Percentiles rank a stretch among this genome's conserved stretches.
Conservation (phyloP, 64 coral and sea anemone genomes). For the Orbicella faveolata region DNA sequence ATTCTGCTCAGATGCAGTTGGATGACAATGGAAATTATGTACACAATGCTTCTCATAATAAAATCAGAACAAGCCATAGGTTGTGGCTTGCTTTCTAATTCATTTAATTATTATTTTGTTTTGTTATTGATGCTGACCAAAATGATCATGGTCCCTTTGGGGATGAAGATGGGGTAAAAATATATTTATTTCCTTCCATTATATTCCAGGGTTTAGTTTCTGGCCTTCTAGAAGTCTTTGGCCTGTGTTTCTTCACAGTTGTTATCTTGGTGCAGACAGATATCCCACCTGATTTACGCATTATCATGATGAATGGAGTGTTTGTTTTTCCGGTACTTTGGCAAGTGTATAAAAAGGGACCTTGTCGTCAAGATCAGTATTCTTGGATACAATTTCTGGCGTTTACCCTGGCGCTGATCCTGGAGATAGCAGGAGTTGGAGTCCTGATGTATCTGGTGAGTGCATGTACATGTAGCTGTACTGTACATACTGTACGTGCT, state of each 20-base stretch:
- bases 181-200: neutral
- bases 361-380: neutral
- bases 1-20: too few species aligned
- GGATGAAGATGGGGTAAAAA: too few species aligned
- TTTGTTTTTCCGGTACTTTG: constrained; percentile 51
- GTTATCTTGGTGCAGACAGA: constrained; percentile 1
- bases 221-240: constrained; percentile 57
- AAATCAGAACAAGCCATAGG: too few species aligned
- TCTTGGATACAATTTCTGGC: neutral
- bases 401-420: neutral
- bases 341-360: constrained; percentile 15
- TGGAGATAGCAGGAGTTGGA: constrained; percentile 32
- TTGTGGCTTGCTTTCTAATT: too few species aligned
- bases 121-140: too few species aligned
- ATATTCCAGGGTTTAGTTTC: constrained; percentile 35
- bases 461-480: too few species aligned
- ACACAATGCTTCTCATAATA: too few species aligned
- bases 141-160: too few species aligned
- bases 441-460: constrained; percentile 29
- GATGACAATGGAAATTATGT: too few species aligned
- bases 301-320: constrained; percentile 54
- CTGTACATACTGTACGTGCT: too few species aligned
- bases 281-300: constrained; percentile 6
- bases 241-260: constrained; percentile 51
- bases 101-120: too few species aligned